Conservation (phyloP, 92 coral and sea anemone species). For the Scolanthus callimorphus region DNA sequence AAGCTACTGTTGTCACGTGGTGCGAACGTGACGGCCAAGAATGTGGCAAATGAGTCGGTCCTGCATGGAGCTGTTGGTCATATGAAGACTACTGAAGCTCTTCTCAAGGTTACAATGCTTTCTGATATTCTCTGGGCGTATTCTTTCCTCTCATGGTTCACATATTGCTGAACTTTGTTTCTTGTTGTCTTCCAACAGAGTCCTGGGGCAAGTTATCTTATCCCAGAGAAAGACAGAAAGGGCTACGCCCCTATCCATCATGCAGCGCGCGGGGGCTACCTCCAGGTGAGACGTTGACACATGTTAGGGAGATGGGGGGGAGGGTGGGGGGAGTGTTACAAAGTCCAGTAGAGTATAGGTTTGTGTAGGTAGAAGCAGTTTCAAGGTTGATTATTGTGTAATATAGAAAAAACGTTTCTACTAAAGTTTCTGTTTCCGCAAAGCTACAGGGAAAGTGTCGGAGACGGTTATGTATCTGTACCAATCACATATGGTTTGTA, state of each 20-base stretch:
- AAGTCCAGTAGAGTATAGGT: neutral
- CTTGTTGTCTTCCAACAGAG: conserved; percentile 12
- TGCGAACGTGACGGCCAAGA: conserved; percentile 53
- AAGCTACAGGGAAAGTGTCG: no score
- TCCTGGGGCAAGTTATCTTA: conserved; percentile 38
- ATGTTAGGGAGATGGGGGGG: neutral
- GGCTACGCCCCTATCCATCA: conserved; percentile 69
- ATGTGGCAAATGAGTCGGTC: conserved; percentile 44
- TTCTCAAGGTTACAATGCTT: conserved; percentile 36
- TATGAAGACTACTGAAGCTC: conserved; percentile 22
- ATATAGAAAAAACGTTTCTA: no score
- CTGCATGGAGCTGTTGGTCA: conserved; percentile 62
- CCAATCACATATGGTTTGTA: no score
- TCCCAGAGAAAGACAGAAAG: conserved; percentile 54
- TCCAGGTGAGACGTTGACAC: no score
- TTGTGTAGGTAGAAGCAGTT: no score
- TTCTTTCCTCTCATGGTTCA: no score
- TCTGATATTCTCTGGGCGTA: no score
- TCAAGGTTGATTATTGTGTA: no score
- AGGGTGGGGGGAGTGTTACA: neutral
- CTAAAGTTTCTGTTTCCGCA: no score
- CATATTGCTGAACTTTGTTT: no score
- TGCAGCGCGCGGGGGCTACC: conserved; percentile 56
- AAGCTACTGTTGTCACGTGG: conserved; percentile 40
- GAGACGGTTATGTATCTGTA: no score